phyloP scores from a whole-genome alignment of 2,888 invertebrate genomes.

The Perithous albicinctus region DNA sequence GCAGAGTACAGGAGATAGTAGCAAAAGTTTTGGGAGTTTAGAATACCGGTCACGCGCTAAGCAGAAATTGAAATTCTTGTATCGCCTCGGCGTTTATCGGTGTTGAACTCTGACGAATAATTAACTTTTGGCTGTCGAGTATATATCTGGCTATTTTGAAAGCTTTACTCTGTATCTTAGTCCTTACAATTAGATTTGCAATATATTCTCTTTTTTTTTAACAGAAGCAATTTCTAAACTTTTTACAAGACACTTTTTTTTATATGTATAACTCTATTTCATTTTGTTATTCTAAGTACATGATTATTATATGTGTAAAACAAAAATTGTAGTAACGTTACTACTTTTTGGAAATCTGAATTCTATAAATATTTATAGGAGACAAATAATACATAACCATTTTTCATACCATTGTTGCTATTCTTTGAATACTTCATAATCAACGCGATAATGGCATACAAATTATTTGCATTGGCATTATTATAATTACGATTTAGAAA shows the following conservation, averaged over 20 bases:
- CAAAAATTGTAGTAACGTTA: too few relatives aligned
- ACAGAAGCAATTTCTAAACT: neutral
- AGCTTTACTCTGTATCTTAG: slow-evolving; percentile 62
- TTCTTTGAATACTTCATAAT: too few relatives aligned
- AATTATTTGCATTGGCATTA: too few relatives aligned
- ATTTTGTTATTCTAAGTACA: too few relatives aligned
- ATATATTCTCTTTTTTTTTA: neutral
- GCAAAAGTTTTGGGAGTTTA: slow-evolving; percentile 66
- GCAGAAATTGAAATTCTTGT: slow-evolving; percentile 82
- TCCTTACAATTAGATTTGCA: slow-evolving; percentile 1
- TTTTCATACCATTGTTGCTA: too few relatives aligned
- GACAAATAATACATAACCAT: too few relatives aligned
- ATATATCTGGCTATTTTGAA: neutral
- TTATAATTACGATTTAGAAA: neutral
- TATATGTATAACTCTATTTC: too few relatives aligned
- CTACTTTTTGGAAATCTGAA: too few relatives aligned
- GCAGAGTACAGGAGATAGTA: slow-evolving; percentile 8
- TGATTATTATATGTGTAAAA: too few relatives aligned
- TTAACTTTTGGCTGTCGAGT: slow-evolving; percentile 32
- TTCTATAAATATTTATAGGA: too few relatives aligned
- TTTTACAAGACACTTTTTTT: too few relatives aligned
- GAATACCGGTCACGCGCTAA: slow-evolving; percentile 74
- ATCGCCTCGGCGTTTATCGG: slow-evolving; percentile 76
- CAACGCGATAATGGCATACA: too few relatives aligned
- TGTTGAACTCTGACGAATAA: slow-evolving; percentile 47